Base-by-base conservation (phyloP, 2,888 invertebrate species). In the Bedellia somnulentella region DNA sequence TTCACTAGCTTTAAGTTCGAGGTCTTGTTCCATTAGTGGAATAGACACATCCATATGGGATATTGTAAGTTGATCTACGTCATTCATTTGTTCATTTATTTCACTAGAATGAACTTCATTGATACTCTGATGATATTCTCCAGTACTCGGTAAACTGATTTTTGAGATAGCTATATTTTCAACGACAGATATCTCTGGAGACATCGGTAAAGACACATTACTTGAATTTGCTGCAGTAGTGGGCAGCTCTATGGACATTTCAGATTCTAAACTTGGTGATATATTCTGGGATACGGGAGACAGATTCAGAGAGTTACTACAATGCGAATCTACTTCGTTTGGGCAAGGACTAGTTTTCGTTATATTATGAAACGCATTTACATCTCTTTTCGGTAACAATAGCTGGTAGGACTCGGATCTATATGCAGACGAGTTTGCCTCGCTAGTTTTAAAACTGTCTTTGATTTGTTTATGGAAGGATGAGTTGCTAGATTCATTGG, bases 121-220 rank as follows among this genome's bases (percentile, higher is more conserved):
- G 14, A 59, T 30, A 27, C 44, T 52, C 1, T 52, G 51, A 22
- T 38, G 34, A n/a, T 44, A 35, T 9, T 44, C 44, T 4, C 40
- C 23, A 33, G 25, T 40, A 12, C 36, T 42, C 4, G 62, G 34
- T 4, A 49, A 34, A 16, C 6, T 23, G 8, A 55, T 57, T 43
- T 55, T 59, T 27, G 44, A 55, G 3, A 71, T 31, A 2, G 67
- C 60, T 33, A 75, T 40, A 33, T 62, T 64, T 49, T 71, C 71
- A 3, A 73, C 71, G 6, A 71, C 47, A 3, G 73, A 73, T 22
- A 75, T 37, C 40, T 67, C 71, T 3, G 73, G 73, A 11, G 73
- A 75, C 15, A 54, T 37, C 0, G 70, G 70, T 12, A 64, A 39
- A 2, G 70, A 63, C 1, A 62, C 35, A 33, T 46, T 63, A 36